Evolutionary conservation across 1,140 invertebrate genomes (phyloP), one percentile per base, ranked within the genome.

Genomic region (Elysia chlorotica): DNA sequence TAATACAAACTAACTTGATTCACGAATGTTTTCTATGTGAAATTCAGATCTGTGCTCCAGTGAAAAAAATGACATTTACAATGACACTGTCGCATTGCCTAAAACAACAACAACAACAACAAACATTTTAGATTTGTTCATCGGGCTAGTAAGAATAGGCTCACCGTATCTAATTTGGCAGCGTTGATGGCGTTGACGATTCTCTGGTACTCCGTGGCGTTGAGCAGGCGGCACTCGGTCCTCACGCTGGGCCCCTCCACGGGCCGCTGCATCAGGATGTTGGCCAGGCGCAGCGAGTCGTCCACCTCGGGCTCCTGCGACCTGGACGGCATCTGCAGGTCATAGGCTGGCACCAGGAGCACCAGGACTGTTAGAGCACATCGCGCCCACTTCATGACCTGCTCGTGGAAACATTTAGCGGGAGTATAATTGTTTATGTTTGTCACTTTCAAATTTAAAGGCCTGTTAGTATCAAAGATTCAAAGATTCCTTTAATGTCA

Each of bases 121-220:
- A 48, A 48, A 48, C n/a, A 6, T 65, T 25, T n/a, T 36, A 14
- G 5, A 33, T 6, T 6, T 4, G 17, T 19, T 6, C 17, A 65
- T 36, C 6, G 17, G 36, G 33, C 25, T 65, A 33, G 6, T 33
- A 6, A 25, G 17, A 19, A 17, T 25, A 30, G 10, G 25, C 76
- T 74, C 28, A 78, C 76, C 61, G 76, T 78, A 36, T 78, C 76
- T 21, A 54, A 28, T 38, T 78, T 78, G 28, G 76, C 76, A 0
- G 65, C 41, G n/a, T 71, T 73, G 37, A 78, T 62, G 14, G 72
- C 76, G 41, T 70, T 38, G 2, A 74, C 71, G 31, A 78, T 73
- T 1, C 54, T 54, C 35, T 75, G 71, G 31, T 65, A 71, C 59
- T 78, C 73, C 21, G 71, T 66, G 25, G 48, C 2, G 74, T 67